Evolutionary conservation across 1,140 invertebrate genomes (phyloP).

Genomic region (Psilanteris sp.): DNA sequence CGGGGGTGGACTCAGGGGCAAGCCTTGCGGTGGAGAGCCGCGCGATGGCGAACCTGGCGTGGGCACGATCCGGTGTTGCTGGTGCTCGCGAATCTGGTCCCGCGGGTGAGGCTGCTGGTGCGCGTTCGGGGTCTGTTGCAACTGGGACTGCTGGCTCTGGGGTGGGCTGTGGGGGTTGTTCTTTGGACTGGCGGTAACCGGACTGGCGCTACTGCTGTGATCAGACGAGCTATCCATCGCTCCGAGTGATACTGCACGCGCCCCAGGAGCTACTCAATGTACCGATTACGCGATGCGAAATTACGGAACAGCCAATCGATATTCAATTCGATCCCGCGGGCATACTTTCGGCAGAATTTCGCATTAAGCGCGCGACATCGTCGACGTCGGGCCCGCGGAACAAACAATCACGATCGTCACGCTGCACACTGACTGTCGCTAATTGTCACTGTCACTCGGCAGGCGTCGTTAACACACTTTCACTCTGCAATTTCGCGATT

Average conservation of each 20-base stretch:
- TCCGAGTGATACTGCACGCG: constrained; percentile 55
- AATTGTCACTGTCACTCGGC: constrained; percentile 64
- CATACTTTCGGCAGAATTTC: constrained; percentile 20
- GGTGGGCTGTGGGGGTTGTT: constrained; percentile 69
- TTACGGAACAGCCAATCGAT: constrained; percentile 1
- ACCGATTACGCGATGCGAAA: background rate
- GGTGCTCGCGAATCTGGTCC: constrained; percentile 70
- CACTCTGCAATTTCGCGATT: constrained; percentile 62
- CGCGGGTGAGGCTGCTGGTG: constrained; percentile 68
- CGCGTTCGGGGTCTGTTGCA: constrained; percentile 52
- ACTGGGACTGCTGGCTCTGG: constrained; percentile 50
- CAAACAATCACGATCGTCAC: constrained; percentile 40
- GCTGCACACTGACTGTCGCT: background rate
- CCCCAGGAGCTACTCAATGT: constrained; percentile 3
- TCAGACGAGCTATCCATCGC: constrained; percentile 84
- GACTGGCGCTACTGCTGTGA: constrained; percentile 78
- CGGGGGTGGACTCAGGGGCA: constrained; percentile 85
- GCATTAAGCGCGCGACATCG: constrained; percentile 5
- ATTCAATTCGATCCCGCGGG: background rate
- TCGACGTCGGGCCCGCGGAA: background rate
- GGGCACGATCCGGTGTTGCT: constrained; percentile 76
- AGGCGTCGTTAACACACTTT: constrained; percentile 28
- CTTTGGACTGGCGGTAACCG: constrained; percentile 75
- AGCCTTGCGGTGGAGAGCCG: constrained; percentile 80
- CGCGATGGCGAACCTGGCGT: constrained; percentile 79